Base-by-base conservation (phyloP, 37 sponge, comb jelly and placozoan genomes). In the Chondrosia reniformis region DNA sequence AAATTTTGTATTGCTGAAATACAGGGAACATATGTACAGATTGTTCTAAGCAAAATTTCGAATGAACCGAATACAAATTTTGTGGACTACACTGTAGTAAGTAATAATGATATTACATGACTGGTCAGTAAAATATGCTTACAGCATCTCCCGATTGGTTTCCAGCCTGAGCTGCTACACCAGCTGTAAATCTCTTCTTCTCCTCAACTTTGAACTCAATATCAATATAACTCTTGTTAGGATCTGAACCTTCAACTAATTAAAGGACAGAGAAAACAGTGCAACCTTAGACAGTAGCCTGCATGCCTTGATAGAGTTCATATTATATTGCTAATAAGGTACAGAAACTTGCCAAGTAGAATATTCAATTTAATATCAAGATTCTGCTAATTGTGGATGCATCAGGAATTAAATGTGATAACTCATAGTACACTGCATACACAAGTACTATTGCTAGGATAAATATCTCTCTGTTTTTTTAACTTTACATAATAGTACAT, bases 91-190 rank as follows among this genome's bases (percentile, higher is more conserved):
- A 19, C 52, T 49, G 15, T 19, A 49, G 52, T 49, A 49, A 49
- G 52, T 49, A 49, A 10, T 19, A 15, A 31, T 56, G n/a, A 0
- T 32, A 76, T n/a, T 12, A 34, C 54, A 24, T 34, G 58, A 76
- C 61, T 17, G 36, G 37, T 58, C 30, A 12, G 22, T 42, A 76
- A 19, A 69, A 10, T 9, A 31, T 25, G 74, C 89, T 76, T 45
- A 89, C 89, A 33, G 85, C 85, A 56, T 84, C 89, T 36, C 91
- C 87, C 63, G 80, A 78, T 61, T 90, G 91, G 15, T 81, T 90
- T 3, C 91, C 91, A 28, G 84, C 86, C 27, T 82, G 46, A 22
- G 91, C 87, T 38, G 72, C 79, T n/a, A 90, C 28, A 2, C 49
- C 45, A 41, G 69, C 39, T 0, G 52, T 39, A 1, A 86, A 33